Conservation (phyloP, 2,113 vertebrate species). For the Amblyopsis rosae region DNA sequence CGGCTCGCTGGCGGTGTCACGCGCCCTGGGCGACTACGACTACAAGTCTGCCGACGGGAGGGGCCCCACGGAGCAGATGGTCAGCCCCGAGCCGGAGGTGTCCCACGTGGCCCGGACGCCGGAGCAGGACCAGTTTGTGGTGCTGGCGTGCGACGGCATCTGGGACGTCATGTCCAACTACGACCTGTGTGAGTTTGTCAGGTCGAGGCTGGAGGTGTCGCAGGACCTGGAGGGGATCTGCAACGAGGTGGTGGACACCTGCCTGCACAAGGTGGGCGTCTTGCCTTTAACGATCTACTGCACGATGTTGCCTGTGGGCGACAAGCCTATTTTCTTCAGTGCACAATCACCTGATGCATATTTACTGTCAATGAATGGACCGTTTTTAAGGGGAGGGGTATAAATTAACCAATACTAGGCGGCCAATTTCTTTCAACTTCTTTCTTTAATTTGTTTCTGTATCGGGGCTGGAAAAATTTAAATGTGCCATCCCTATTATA, state of each 20-base stretch:
- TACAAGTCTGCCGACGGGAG: conserved; percentile 99
- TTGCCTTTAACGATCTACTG: too few relatives aligned
- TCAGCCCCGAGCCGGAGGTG: conserved; percentile 97
- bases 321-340: too few relatives aligned
- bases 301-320: too few relatives aligned
- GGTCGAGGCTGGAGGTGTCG: conserved; percentile 92
- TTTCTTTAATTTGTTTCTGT: too few relatives aligned
- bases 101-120: conserved; percentile 90
- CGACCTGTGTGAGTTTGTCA: conserved; percentile 97
- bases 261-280: conserved; percentile 93
- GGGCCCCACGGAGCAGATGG: conserved; percentile 97
- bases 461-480: too few relatives aligned
- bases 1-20: conserved; percentile 94
- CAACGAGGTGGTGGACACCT: conserved; percentile 98
- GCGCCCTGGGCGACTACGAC: conserved; percentile 97
- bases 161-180: conserved; percentile 99
- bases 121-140: conserved; percentile 94
- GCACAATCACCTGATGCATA: too few relatives aligned
- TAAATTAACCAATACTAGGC: too few relatives aligned
- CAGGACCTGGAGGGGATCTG: conserved; percentile 97
- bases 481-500: too few relatives aligned
- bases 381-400: too few relatives aligned
- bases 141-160: conserved; percentile 97
- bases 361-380: too few relatives aligned
- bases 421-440: too few relatives aligned